Evolutionary conservation across 2,888 invertebrate genomes (phyloP), one percentile per base, ranked within the genome.

Genomic region (Pyrgus malvae): DNA sequence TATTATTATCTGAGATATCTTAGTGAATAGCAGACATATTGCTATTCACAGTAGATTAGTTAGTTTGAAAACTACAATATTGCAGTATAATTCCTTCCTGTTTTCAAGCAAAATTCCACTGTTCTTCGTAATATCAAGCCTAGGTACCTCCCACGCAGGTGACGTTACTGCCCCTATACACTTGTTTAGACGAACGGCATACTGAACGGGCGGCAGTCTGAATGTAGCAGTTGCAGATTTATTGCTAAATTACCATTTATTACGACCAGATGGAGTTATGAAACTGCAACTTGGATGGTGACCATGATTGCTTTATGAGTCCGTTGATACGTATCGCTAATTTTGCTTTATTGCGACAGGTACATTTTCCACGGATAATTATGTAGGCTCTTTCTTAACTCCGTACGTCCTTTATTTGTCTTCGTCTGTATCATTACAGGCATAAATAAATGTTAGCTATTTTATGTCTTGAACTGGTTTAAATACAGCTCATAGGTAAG

Each of bases 311-410:
- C 41, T 50, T 50, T 50, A 44, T 37, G 12, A 44, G 11, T 31
- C 21, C 14, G 37, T 19, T 33, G 37, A 44, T 51, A 25, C 21
- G 51, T 44, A 44, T 51, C 51, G 51, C 51, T 44, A 44, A 53
- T 53, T 53, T 27, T 3, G 29, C 19, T 45, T 2, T 38, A 31
- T 53, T 29, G 19, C 29, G 21, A 38, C 29, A 21, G 21, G 5
- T 27, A 45, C 19, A 45, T 61, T 62, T 55, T 19, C 33, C 31
- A 48, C 41, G 48, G 57, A 57, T 60, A 59, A 55, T 57, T 58
- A 16, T 35, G 8, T 8, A 9, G 27, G n/a, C n/a, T 8, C n/a
- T 27, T 27, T n/a, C n/a, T n/a, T 27, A 7, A 27, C 27, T 8
- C n/a, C 27, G n/a, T n/a, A n/a, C 6, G 27, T 27, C n/a, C n/a